A percentile compares a stretch with the other conserved stretches of the same genome.
Conservation (phyloP, 2,113 vertebrate genomes). For the Hippocampus guttulatus region DNA sequence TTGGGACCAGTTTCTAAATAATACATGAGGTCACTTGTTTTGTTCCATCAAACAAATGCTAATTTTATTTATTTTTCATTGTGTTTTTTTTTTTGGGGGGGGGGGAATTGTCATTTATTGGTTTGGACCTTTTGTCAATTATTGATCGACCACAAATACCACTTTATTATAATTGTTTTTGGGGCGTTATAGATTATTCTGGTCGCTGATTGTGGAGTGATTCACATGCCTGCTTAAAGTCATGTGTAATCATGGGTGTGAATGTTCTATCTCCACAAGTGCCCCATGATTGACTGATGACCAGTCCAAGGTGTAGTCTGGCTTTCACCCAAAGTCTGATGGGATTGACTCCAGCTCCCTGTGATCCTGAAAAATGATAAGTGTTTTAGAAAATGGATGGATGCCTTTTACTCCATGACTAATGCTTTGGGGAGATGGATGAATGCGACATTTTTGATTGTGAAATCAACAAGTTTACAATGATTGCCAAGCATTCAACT, state of each 20-base stretch:
- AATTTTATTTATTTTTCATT: constrained; percentile 18
- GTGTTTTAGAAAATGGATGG: neutral
- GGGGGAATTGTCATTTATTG: neutral
- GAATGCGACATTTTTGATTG: neutral
- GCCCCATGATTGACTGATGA: neutral
- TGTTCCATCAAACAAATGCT: constrained; percentile 37
- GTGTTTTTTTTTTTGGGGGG: neutral
- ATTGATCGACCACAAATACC: constrained; percentile 7
- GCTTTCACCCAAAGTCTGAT: neutral
- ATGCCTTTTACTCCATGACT: neutral
- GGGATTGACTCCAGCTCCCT: neutral
- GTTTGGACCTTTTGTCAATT: constrained; percentile 2
- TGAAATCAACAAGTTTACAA: neutral
- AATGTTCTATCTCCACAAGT: neutral
- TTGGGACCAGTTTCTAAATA: constrained; percentile 54
- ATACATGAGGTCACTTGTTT: constrained; percentile 55
- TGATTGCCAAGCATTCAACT: neutral
- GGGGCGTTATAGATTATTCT: neutral
- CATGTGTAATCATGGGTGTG: neutral
- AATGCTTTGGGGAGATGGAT: neutral
- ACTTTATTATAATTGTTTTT: neutral
- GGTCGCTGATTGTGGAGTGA: neutral
- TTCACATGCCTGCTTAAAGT: neutral
- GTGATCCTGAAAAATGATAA: neutral
- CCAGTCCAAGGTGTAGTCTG: neutral